Conservation (phyloP, 2,888 invertebrate species). For the Spialia ferax region DNA sequence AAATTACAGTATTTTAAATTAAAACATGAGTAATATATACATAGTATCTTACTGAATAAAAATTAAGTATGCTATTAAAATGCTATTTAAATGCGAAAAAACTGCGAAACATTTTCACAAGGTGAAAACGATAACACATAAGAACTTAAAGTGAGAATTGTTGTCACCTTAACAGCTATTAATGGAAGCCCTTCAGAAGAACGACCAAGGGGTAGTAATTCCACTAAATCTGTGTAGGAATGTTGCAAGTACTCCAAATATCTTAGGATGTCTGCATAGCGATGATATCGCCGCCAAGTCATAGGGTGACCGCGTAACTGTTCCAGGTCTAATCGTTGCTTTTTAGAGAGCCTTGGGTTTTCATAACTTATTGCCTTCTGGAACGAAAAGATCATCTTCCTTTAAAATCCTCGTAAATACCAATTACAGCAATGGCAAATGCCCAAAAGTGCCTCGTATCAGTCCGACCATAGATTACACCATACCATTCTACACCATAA, state of each 20-base stretch:
- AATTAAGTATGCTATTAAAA: no score
- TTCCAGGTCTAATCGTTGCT: constrained; percentile 86
- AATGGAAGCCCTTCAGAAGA: constrained; percentile 91
- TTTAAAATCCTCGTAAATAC: no score
- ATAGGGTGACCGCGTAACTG: constrained; percentile 87
- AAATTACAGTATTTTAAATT: no score
- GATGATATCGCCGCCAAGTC: constrained; percentile 91
- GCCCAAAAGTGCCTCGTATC: no score
- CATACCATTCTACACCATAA: no score
- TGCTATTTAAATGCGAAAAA: no score
- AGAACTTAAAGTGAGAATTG: neutral
- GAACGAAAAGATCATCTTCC: constrained; percentile 12
- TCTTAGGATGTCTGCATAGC: constrained; percentile 89
- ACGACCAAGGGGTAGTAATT: constrained; percentile 90
- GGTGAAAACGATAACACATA: no score
- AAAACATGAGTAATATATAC: no score
- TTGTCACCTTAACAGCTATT: constrained; percentile 89
- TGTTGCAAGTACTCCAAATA: constrained; percentile 90
- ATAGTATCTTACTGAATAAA: no score
- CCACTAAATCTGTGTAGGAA: constrained; percentile 88
- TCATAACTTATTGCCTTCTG: constrained; percentile 90
- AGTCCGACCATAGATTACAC: no score
- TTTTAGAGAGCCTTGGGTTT: constrained; percentile 88
- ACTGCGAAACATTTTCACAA: no score
- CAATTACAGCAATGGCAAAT: no score